A percentile compares a stretch with the other conserved stretches of the same genome.
Conservation (phyloP, 1,140 invertebrate species). For the Neotoxoptera formosana region DNA sequence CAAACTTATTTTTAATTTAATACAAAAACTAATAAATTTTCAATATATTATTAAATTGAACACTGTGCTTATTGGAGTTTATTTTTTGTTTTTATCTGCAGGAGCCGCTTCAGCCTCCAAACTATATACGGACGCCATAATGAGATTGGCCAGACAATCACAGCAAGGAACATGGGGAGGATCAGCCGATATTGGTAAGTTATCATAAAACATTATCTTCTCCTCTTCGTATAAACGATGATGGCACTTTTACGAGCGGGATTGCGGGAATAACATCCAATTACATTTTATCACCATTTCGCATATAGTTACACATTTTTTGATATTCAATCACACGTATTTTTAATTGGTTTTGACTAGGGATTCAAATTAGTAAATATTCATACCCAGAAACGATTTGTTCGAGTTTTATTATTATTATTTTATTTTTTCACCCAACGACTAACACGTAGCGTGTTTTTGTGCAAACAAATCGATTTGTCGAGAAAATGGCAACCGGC, state of each 20-base stretch:
- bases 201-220: not conserved
- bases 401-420: not conserved
- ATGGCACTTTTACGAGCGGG: too few species aligned
- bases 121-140: conserved; percentile 85
- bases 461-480: conserved; percentile 39
- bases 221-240: not conserved
- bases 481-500: conserved; percentile 30
- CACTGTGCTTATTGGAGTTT: not conserved
- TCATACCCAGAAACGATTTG: not conserved
- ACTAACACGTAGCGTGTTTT: not conserved
- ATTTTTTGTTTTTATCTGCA: conserved; percentile 64
- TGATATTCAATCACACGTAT: not conserved
- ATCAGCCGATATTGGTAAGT: conserved; percentile 88
- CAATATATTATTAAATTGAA: not conserved
- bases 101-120: conserved; percentile 86
- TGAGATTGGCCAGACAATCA: conserved; percentile 83
- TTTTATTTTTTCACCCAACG: not conserved
- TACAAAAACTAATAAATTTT: not conserved
- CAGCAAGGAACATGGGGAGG: conserved; percentile 88
- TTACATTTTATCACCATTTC: not conserved
- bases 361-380: not conserved
- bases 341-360: not conserved
- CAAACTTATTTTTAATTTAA: not conserved
- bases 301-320: not conserved
- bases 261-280: not conserved